Conservation (phyloP, 1,140 invertebrate genomes). For the Meteorus sp. region DNA sequence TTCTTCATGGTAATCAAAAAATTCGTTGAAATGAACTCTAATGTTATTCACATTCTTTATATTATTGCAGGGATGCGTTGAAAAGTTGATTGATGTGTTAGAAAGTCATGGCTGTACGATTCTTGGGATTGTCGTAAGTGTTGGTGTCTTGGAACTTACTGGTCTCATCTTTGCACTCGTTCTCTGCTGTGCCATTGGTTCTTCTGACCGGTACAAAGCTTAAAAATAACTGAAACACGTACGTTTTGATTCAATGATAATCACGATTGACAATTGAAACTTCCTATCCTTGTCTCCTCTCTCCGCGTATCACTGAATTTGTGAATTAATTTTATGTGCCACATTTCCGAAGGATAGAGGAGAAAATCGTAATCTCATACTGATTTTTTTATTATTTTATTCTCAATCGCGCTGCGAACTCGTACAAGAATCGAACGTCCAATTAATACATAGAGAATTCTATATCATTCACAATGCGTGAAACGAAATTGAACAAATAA, state of each 20-base stretch:
- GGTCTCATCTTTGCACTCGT: slow-evolving; percentile 78
- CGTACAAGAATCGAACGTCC: background rate
- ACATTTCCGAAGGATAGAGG: too few species aligned
- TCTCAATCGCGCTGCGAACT: too few species aligned
- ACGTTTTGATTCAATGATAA: background rate
- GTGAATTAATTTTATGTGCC: background rate
- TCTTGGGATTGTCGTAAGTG: slow-evolving; percentile 65
- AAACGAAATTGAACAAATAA: too few species aligned
- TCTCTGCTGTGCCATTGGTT: slow-evolving; percentile 75
- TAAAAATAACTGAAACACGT: slow-evolving; percentile 57
- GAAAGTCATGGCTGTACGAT: slow-evolving; percentile 66
- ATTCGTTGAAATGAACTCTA: slow-evolving; percentile 21
- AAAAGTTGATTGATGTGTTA: slow-evolving; percentile 68
- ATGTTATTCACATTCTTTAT: slow-evolving; percentile 27
- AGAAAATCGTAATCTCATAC: too few species aligned
- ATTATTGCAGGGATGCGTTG: slow-evolving; percentile 70
- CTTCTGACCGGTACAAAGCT: slow-evolving; percentile 70
- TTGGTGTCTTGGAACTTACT: slow-evolving; percentile 71
- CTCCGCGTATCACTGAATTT: background rate
- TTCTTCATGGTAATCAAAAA: background rate
- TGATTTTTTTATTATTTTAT: too few species aligned
- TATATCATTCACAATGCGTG: too few species aligned
- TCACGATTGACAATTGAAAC: background rate
- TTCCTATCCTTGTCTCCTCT: too few species aligned
- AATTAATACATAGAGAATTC: background rate